Percentiles rank a stretch among this genome's conserved stretches.
Conservation (phyloP, 2,113 vertebrate species). For the Pluvialis apricaria region DNA sequence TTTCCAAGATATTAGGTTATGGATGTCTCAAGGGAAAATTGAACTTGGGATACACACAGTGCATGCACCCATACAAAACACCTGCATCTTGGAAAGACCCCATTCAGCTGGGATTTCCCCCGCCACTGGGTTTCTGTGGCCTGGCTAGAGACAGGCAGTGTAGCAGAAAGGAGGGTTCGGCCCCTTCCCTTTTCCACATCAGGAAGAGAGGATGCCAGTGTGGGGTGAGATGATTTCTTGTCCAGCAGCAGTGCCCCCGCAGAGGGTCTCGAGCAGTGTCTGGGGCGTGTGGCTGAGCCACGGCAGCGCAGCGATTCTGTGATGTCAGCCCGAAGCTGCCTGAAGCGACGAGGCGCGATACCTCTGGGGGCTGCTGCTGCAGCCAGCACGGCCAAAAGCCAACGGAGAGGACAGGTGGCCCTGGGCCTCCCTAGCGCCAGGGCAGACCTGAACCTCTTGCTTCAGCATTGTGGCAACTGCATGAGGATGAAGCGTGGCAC, state of each 20-base stretch:
- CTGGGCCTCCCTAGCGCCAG: background rate
- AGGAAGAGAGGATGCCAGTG: background rate
- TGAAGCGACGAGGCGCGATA: accelerated
- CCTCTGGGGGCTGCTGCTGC: background rate
- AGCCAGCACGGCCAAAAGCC: background rate
- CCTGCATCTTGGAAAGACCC: background rate
- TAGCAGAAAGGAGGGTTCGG: background rate
- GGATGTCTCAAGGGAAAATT: background rate
- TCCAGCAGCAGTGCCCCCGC: background rate
- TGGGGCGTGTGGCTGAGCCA: background rate
- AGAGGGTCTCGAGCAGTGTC: background rate
- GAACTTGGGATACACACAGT: background rate
- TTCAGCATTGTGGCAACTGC: background rate
- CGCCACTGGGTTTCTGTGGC: background rate
- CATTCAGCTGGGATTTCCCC: background rate
- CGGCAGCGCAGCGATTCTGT: accelerated
- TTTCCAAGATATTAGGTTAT: background rate
- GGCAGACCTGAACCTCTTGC: background rate
- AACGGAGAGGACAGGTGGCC: accelerated
- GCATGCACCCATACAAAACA: background rate
- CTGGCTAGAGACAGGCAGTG: background rate
- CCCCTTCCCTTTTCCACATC: background rate
- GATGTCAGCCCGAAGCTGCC: background rate
- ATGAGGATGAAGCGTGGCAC: background rate
- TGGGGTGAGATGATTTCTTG: accelerated